Evolutionary conservation across 2,113 vertebrate genomes (phyloP), one percentile per base, ranked within the genome.

Genomic region (Vulpes vulpes): DNA sequence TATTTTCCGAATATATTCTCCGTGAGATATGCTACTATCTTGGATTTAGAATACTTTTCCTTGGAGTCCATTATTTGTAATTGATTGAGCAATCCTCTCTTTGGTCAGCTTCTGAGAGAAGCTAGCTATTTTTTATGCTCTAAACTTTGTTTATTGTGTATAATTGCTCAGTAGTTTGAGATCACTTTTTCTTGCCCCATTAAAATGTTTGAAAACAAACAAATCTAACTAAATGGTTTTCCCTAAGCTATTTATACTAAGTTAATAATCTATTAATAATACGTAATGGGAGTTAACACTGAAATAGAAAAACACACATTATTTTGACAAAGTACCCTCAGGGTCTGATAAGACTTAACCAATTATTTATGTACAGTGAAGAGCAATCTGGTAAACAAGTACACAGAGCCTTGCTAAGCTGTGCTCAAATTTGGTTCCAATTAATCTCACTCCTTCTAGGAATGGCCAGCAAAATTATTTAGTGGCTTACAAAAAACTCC

Each of bases 251-350:
- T 97, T 97, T 98, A 91, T 74, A 90, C 22, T 38, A 83, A 80
- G 79, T 96, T 95, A 98, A 73, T 95, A 96, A 97, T 95, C 97
- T 96, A 98, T 98, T 97, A 97, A 96, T 97, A 96, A 98, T 84
- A 88, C 81, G 88, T 96, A 97, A 95, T 91, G 69, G 88, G 95
- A 97, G 84, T 89, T 97, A 95, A 91, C 89, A 89, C 64, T 65
- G 62, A 97, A 65, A 87, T 93, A 87, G 32, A 96, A 98, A 98
- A 97, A 91, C 25, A 89, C 76, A 92, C 71, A 97, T 88, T 49
- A 12, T 38, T 71, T 64, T 97, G 88, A 95, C 64, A 96, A 98
- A 98, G 95, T n/a, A 82, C 95, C 95, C 38, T 76, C 51, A 82
- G 96, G 95, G 80, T 49, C 38, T 97, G 97, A 94, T 97, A 98